These are phyloP conservation scores for Mungos mungo DNA, from an alignment of 2,113 vertebrate genomes.

Conservation along the genomic window DNA sequence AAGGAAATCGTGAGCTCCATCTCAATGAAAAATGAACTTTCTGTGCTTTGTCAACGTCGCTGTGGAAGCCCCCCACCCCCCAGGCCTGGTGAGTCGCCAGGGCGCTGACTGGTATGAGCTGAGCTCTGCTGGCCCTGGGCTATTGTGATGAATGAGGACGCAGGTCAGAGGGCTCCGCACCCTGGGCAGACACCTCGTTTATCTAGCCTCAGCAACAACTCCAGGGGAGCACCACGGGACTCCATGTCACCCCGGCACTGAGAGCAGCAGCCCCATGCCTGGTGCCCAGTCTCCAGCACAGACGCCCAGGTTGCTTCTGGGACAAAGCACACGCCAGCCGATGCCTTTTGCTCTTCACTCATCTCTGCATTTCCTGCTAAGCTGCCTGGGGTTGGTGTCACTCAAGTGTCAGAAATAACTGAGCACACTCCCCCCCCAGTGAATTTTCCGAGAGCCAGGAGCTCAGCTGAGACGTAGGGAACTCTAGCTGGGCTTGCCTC, in stretches of 20 bases:
- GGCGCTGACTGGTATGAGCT: constrained; percentile 75
- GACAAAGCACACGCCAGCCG: not conserved
- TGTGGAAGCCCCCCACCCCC: not conserved
- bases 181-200: constrained; percentile 96
- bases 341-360: not conserved
- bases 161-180: constrained; percentile 91
- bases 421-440: too few relatives aligned
- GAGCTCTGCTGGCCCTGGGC: constrained; percentile 89
- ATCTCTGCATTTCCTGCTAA: not conserved
- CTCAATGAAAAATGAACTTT: constrained; percentile 37
- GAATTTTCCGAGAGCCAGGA: not conserved
- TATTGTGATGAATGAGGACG: constrained; percentile 95
- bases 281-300: constrained; percentile 53
- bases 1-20: not conserved
- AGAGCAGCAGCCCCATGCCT: constrained; percentile 62
- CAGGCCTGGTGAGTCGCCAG: constrained; percentile 58
- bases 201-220: constrained; percentile 94
- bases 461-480: not conserved
- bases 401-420: not conserved
- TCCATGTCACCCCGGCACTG: constrained; percentile 83
- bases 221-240: constrained; percentile 87
- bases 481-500: not conserved
- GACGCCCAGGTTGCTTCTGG: not conserved
- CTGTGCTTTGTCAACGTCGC: constrained; percentile 66
- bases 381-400: not conserved